phyloP scores from a whole-genome alignment of 2,888 invertebrate species.

The Sarcophaga carnaria region DNA sequence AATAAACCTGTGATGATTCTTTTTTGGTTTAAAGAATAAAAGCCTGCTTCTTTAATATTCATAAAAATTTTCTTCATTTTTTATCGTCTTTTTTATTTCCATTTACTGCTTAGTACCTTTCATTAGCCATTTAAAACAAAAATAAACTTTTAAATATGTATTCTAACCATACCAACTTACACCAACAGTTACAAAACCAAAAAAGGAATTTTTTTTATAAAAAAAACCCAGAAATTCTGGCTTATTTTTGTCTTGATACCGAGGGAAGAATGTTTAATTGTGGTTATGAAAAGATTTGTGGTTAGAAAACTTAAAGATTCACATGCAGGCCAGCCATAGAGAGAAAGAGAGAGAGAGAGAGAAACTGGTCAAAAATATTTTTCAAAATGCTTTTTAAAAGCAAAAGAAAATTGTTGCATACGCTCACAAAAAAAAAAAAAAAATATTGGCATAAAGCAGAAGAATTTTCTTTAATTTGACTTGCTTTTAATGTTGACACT shows the following conservation, averaged over 20 bases:
- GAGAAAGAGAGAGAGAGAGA: not conserved
- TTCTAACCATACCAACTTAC: too few relatives aligned
- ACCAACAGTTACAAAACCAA: not conserved
- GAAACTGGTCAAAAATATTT: not conserved
- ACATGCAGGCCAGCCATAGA: not conserved
- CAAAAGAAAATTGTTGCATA: not conserved
- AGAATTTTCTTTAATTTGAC: not conserved
- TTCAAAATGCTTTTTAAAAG: not conserved
- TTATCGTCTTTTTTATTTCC: too few relatives aligned
- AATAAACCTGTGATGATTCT: too few relatives aligned
- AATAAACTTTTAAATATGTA: not conserved
- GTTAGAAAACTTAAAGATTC: conserved; percentile 40
- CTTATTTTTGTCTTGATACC: conserved; percentile 9
- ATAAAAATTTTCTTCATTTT: too few relatives aligned
- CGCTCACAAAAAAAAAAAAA: not conserved
- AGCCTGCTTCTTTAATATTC: too few relatives aligned
- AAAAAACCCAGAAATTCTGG: not conserved
- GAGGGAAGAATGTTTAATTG: conserved; percentile 61
- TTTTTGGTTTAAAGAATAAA: too few relatives aligned
- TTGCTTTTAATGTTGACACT: too few relatives aligned
- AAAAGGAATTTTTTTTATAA: not conserved
- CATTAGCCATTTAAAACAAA: not conserved
- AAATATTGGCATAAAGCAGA: not conserved
- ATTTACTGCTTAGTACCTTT: too few relatives aligned
- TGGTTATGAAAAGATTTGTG: conserved; percentile 68